Base-by-base conservation (phyloP, 2,797 vertebrate species). In the Bryconaethiops microstoma region DNA sequence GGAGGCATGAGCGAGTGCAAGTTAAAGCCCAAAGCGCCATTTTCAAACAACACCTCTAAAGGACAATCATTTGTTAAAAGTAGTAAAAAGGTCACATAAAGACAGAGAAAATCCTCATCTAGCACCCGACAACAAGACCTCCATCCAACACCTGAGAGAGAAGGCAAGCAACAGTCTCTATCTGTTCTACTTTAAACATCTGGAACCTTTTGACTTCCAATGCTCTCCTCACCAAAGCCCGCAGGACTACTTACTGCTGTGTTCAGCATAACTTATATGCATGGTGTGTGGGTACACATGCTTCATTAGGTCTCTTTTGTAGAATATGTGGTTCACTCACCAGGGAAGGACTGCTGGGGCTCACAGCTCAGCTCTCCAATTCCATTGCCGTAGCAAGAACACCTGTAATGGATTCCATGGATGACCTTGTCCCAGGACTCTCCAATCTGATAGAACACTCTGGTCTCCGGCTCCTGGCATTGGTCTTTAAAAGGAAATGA, bases 281-380 rank as follows among this genome's bases (percentile, higher is more conserved):
- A 39, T 19, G 16, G 19, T 70, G 64, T 50, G 65, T 78, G 45
- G 19, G 52, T 83, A 75, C 72, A 73, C 39, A 45, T 81, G 79
- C 62, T 48, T 48, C 64, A 79, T 81, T 76, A 70, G 77, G 74
- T 45, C 50, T 23, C 42, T 14, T 6, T 10, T 19, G 35, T 3
- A 71, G 67, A 77, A 60, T 64, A 75, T 69, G 23, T 23, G 67
- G 48, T 4, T 8, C 39, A 82, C 82, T 95, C 88, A 99, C 98
- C 96, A 78, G 93, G 87, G 80, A 94, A 96, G 4, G 96, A 90
- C 90, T 96, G 95, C 88, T 96, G 92, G 67, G 97, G 97, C 14
- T 99, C 97, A 54, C 98, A 99, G 52, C 96, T 96, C 91, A 96
- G 95, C 63, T 99, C 98, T 79, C 98, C 98, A 70, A 99, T 93